Evolutionary conservation across 1,140 invertebrate genomes (phyloP).

Genomic region (Saccostrea echinata): DNA sequence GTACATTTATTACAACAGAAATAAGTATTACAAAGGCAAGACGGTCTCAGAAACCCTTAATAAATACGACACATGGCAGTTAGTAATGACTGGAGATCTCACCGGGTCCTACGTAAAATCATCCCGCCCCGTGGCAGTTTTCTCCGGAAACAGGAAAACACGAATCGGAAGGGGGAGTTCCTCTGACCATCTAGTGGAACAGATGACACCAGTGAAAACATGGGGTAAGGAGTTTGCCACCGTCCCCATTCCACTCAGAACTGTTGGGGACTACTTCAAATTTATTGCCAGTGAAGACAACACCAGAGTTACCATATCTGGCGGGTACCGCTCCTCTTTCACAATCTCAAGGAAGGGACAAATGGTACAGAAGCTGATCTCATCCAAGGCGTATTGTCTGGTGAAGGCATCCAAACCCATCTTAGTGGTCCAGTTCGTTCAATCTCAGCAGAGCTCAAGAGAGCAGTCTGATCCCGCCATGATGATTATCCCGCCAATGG

Average conservation of each 20-base stretch:
- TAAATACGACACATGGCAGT: slow-evolving; percentile 65
- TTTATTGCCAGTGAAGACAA: slow-evolving; percentile 62
- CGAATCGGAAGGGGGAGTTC: slow-evolving; percentile 49
- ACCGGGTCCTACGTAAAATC: slow-evolving; percentile 64
- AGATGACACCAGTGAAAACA: slow-evolving; percentile 62
- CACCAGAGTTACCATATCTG: slow-evolving; percentile 51
- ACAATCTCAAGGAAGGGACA: slow-evolving; percentile 28
- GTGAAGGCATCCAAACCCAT: slow-evolving; percentile 49
- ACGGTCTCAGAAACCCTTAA: slow-evolving; percentile 53
- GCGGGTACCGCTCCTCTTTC: slow-evolving; percentile 33
- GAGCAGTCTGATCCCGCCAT: slow-evolving; percentile 65
- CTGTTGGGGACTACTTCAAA: slow-evolving; percentile 64
- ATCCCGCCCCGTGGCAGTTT: slow-evolving; percentile 61
- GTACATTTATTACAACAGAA: slow-evolving; percentile 45
- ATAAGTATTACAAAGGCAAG: slow-evolving; percentile 56
- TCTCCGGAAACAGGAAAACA: slow-evolving; percentile 65
- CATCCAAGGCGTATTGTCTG: slow-evolving; percentile 19
- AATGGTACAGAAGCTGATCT: slow-evolving; percentile 42
- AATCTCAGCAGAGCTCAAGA: slow-evolving; percentile 38
- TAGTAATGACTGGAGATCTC: slow-evolving; percentile 60
- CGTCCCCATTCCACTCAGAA: slow-evolving; percentile 61
- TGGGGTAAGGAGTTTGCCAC: slow-evolving; percentile 70
- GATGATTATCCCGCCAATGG: slow-evolving; percentile 62
- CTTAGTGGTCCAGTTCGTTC: slow-evolving; percentile 53
- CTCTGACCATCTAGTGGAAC: slow-evolving; percentile 69